These are phyloP conservation scores for Oncorhynchus nerka DNA, from an alignment of 2,113 vertebrate species.

Conservation along the genomic window DNA sequence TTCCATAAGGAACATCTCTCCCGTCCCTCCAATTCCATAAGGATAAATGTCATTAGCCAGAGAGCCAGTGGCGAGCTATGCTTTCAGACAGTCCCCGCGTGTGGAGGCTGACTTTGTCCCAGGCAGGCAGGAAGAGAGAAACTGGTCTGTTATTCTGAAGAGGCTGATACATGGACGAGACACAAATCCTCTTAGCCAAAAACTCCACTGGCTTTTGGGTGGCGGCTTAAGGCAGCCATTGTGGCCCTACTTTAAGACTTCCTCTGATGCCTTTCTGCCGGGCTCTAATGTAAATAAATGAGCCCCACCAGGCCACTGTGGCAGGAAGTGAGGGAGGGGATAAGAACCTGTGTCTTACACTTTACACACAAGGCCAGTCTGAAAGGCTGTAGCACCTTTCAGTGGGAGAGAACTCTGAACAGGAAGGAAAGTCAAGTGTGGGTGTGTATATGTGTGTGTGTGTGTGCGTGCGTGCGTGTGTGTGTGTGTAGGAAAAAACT, in stretches of 20 bases:
- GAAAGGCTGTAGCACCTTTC: conserved; percentile 38
- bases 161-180: conserved; percentile 46
- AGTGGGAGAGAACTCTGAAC: conserved; percentile 4
- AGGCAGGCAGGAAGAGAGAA: conserved; percentile 45
- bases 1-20: conserved; percentile 17
- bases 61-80: conserved; percentile 52
- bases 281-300: conserved; percentile 48
- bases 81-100: conserved; percentile 38
- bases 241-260: conserved; percentile 48
- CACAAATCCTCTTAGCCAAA: conserved; percentile 56
- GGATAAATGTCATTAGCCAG: conserved; percentile 70
- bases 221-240: conserved; percentile 52
- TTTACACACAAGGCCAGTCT: conserved; percentile 39
- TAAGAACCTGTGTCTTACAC: conserved; percentile 36
- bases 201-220: conserved; percentile 50
- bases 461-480: neutral
- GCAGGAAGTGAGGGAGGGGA: conserved; percentile 30
- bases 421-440: neutral
- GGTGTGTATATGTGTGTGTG: neutral
- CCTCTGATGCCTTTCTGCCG: conserved; percentile 45
- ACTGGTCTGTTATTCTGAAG: conserved; percentile 48
- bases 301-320: conserved; percentile 24
- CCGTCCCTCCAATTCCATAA: conserved; percentile 58
- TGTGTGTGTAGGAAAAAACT: neutral
- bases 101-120: conserved; percentile 66